Conservation (phyloP, 2,888 invertebrate species). For the Actias luna region DNA sequence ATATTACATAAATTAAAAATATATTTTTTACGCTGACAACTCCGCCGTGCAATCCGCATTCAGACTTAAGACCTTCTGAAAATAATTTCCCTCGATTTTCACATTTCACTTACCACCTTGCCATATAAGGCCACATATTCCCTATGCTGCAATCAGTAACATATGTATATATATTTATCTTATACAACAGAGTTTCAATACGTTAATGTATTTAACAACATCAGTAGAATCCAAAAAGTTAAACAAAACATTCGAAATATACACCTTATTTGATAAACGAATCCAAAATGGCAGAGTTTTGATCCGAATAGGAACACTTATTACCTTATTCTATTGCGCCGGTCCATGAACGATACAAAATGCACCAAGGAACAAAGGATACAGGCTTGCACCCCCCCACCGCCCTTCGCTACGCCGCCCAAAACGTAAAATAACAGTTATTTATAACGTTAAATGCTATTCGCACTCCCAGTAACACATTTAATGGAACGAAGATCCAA, state of each 20-base stretch:
- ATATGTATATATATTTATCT: too few relatives aligned
- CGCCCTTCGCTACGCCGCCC: conserved; percentile 19
- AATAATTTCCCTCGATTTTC: too few relatives aligned
- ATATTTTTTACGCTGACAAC: too few relatives aligned
- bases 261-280: background rate
- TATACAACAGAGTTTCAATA: too few relatives aligned
- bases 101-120: too few relatives aligned
- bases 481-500: background rate
- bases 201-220: too few relatives aligned
- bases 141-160: too few relatives aligned
- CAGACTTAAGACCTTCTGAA: too few relatives aligned
- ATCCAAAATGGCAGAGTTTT: background rate
- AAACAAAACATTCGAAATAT: background rate
- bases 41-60: too few relatives aligned
- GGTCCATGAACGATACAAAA: conserved; percentile 31
- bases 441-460: conserved; percentile 10
- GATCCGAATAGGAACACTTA: conserved; percentile 11
- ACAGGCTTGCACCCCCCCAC: conserved; percentile 21
- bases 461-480: background rate
- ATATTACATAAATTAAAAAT: too few relatives aligned
- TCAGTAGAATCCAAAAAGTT: too few relatives aligned
- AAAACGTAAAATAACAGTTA: conserved; percentile 14
- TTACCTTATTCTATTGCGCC: conserved; percentile 47
- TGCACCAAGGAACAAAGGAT: conserved; percentile 59
- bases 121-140: too few relatives aligned